Percentiles rank a stretch among this genome's conserved stretches.
These are phyloP conservation scores for Carlito syrichta DNA, from an alignment of 2,113 vertebrate species.

Conservation along the genomic window DNA sequence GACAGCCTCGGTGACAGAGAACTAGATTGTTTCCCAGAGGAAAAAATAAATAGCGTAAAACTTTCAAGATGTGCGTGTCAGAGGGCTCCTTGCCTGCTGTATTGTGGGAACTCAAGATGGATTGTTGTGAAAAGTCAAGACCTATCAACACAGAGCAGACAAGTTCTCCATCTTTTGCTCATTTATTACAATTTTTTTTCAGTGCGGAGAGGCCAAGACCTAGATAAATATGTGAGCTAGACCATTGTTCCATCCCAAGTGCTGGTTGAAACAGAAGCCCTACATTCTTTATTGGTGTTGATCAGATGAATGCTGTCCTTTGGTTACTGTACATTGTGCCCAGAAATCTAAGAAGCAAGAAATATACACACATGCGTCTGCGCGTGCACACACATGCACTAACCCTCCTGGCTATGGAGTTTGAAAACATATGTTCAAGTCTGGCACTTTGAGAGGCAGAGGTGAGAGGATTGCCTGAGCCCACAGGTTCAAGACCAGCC, in stretches of 20 bases:
- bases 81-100: background rate
- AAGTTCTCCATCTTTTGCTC: conserved; percentile 26
- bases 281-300: background rate
- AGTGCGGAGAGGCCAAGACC: background rate
- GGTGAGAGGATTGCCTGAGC: too few species aligned
- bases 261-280: background rate
- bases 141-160: background rate
- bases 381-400: too few species aligned
- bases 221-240: background rate
- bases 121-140: background rate
- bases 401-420: background rate
- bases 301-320: background rate
- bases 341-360: conserved; percentile 1
- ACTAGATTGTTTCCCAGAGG: background rate
- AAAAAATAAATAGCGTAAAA: conserved; percentile 16
- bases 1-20: background rate
- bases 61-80: background rate
- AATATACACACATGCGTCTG: background rate
- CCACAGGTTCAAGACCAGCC: too few species aligned
- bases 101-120: background rate
- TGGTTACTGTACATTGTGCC: background rate
- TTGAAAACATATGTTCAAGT: background rate
- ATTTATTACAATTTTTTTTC: conserved; percentile 4
- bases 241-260: background rate
- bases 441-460: too few species aligned